Evolutionary conservation across 2,797 vertebrate species (phyloP).

Genomic region (Melanitta fusca): DNA sequence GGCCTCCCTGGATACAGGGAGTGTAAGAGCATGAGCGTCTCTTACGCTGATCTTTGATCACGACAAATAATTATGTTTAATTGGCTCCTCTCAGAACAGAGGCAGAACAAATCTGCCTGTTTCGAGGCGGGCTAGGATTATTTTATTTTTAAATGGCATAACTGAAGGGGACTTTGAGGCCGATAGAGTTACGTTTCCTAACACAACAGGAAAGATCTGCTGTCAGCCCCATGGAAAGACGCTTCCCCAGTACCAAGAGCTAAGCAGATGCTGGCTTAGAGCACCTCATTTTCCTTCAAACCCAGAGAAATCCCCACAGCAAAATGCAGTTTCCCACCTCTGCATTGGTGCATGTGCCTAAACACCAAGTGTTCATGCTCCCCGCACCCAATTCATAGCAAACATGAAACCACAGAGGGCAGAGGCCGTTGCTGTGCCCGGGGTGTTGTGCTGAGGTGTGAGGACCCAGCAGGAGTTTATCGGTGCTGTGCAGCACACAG

Average conservation of each 20-base stretch:
- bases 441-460: background rate
- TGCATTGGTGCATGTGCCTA: background rate
- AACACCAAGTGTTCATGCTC: too few relatives aligned
- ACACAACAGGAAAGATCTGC: background rate
- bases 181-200: background rate
- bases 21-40: background rate
- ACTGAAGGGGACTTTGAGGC: background rate
- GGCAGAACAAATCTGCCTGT: background rate
- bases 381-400: background rate
- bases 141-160: background rate
- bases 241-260: background rate
- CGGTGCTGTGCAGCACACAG: accelerated
- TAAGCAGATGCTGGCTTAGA: background rate
- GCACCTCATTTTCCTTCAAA: background rate
- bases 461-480: accelerated
- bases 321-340: background rate
- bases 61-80: background rate
- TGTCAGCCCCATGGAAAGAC: background rate
- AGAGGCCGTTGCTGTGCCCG: background rate
- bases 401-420: background rate
- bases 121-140: background rate
- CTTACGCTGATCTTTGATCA: background rate
- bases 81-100: background rate
- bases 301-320: background rate
- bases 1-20: background rate